These are phyloP conservation scores for Anguilla japonica DNA, from an alignment of 2,113 vertebrate species.

Conservation along the genomic window DNA sequence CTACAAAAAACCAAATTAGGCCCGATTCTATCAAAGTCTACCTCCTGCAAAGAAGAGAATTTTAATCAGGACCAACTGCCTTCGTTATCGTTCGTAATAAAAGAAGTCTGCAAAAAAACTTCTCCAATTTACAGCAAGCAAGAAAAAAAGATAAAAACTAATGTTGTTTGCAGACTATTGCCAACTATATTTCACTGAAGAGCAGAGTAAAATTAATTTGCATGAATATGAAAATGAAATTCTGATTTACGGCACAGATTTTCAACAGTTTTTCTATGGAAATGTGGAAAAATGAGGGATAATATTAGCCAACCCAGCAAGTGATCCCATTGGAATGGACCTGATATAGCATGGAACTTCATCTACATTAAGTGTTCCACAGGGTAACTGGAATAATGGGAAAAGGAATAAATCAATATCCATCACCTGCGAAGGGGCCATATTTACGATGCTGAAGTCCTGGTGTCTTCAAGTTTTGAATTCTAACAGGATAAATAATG, in stretches of 20 bases:
- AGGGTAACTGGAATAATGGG: not conserved
- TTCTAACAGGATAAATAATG: not conserved
- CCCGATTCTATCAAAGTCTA: not conserved
- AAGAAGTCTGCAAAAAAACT: not conserved
- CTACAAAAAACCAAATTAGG: not conserved
- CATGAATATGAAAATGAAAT: not conserved
- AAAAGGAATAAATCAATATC: constrained; percentile 5
- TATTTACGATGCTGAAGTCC: not conserved
- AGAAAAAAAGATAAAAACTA: not conserved
- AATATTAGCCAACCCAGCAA: not conserved
- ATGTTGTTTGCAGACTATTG: not conserved
- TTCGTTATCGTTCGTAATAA: not conserved
- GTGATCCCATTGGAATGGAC: not conserved
- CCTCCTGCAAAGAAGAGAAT: constrained; percentile 9
- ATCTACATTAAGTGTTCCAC: not conserved
- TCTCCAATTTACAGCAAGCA: not conserved
- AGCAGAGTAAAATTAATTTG: not conserved
- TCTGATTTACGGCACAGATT: not conserved
- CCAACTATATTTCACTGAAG: not conserved
- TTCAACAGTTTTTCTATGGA: not conserved
- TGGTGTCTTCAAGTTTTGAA: not conserved
- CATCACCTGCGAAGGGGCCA: not conserved
- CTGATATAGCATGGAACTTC: not conserved
- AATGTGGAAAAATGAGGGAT: not conserved
- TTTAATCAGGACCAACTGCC: constrained; percentile 19